Evolutionary conservation across 1,140 invertebrate species (phyloP).

Genomic region (Pomacea maculata): DNA sequence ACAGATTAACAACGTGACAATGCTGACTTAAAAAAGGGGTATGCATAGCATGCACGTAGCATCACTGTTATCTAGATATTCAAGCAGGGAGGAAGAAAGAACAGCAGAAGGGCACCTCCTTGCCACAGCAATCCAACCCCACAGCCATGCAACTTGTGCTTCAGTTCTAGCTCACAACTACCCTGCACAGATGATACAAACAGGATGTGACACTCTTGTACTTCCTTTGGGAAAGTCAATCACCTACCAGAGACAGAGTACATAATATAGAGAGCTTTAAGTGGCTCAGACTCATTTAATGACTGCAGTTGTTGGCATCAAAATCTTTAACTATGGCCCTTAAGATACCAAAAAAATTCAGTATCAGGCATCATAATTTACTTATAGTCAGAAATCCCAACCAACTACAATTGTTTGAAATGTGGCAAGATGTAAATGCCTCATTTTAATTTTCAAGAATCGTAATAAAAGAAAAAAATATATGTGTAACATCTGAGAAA

Average conservation of each 20-base stretch:
- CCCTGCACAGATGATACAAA: not conserved
- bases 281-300: not conserved
- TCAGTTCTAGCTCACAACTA: not conserved
- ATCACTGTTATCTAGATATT: not conserved
- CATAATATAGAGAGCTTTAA: constrained; percentile 27
- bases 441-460: not conserved
- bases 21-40: constrained; percentile 1
- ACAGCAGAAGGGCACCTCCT: not conserved
- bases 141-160: not conserved
- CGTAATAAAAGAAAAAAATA: not conserved
- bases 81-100: not conserved
- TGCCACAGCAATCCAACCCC: too few relatives aligned
- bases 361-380: not conserved
- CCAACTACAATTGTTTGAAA: not conserved
- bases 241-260: constrained; percentile 19
- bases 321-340: too few relatives aligned
- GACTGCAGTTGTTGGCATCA: not conserved
- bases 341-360: not conserved
- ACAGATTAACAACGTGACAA: constrained; percentile 3
- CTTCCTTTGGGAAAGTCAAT: constrained; percentile 17
- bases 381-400: not conserved
- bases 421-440: not conserved
- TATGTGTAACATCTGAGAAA: not conserved
- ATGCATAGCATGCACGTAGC: constrained; percentile 4
- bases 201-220: constrained; percentile 4